Evolutionary conservation across 1,140 invertebrate genomes (phyloP).

Genomic region (Pentalonia nigronervosa): DNA sequence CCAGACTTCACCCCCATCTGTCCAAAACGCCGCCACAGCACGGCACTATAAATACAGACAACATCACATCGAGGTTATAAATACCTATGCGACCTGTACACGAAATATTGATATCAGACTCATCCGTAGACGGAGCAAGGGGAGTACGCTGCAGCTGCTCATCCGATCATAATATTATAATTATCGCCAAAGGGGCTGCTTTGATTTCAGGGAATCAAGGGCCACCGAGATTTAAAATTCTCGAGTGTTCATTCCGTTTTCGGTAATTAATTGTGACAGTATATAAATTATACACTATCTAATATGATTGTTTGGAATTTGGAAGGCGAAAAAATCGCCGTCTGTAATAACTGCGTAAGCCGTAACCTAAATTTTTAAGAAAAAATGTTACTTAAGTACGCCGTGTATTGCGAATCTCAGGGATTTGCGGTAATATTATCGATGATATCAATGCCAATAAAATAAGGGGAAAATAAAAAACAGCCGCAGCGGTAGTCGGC

Average conservation of each 20-base stretch:
- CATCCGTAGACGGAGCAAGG: background rate
- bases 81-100: background rate
- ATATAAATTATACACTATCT: background rate
- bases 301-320: background rate
- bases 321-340: background rate
- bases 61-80: background rate
- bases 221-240: background rate
- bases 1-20: background rate
- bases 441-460: background rate
- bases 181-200: background rate
- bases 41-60: background rate
- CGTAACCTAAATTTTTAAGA: too few species aligned
- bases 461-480: background rate
- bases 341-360: background rate
- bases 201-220: background rate
- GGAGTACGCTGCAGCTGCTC: background rate
- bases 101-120: background rate
- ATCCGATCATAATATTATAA: background rate
- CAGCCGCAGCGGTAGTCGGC: too few species aligned
- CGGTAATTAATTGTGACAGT: background rate
- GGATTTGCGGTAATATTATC: background rate
- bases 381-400: too few species aligned
- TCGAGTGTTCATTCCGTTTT: background rate
- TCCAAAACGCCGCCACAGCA: background rate
- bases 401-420: background rate